Conservation (phyloP, 1,140 invertebrate genomes). For the Potamilus streckersoni region DNA sequence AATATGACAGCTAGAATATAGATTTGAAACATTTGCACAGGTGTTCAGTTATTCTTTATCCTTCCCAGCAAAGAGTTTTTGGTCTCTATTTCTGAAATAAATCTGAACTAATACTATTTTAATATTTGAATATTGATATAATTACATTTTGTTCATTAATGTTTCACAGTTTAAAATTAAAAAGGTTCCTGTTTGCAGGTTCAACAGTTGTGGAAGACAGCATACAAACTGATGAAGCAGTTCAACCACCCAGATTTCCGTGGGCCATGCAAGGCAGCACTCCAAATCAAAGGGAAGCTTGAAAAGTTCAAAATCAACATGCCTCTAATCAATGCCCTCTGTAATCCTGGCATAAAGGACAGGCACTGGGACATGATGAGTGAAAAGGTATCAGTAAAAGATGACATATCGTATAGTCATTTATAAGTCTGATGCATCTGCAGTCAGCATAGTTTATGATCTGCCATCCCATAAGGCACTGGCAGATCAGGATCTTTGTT, state of each 20-base stretch:
- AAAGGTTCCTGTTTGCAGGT: conserved; percentile 44
- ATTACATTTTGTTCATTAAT: no score
- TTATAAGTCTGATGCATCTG: no score
- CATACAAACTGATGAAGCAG: conserved; percentile 67
- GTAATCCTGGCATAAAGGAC: conserved; percentile 68
- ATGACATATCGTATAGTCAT: no score
- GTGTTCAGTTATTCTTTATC: no score
- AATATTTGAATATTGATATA: no score
- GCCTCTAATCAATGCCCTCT: conserved; percentile 66
- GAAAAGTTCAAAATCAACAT: conserved; percentile 69
- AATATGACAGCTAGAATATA: not conserved
- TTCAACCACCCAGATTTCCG: conserved; percentile 63
- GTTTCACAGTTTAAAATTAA: not conserved
- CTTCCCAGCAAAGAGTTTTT: not conserved
- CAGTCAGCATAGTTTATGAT: no score
- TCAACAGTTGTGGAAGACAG: conserved; percentile 65
- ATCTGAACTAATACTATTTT: not conserved
- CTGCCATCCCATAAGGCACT: no score
- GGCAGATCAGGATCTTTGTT: no score
- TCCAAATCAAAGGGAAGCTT: conserved; percentile 73
- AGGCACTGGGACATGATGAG: conserved; percentile 68
- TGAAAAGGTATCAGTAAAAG: conserved; percentile 48
- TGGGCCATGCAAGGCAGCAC: conserved; percentile 60
- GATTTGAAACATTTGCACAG: not conserved
- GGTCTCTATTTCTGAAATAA: not conserved